A percentile compares a stretch with the other conserved stretches of the same genome.
phyloP scores from a whole-genome alignment of 2,113 vertebrate genomes.

The Mustela lutreola region DNA sequence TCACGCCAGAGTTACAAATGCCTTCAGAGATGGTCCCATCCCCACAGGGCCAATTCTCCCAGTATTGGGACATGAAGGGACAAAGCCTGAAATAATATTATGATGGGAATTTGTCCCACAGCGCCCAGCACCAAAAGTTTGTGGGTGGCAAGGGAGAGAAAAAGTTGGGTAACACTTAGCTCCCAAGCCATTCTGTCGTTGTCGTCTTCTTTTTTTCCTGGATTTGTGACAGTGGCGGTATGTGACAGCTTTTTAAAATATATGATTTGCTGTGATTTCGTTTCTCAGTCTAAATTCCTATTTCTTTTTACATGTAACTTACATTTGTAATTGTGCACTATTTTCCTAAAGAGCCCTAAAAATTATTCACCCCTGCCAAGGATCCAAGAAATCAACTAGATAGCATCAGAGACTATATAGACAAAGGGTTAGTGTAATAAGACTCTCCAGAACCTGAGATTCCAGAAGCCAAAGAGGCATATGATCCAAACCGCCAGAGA shows the following conservation, averaged over 20 bases:
- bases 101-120: background rate
- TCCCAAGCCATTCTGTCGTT: background rate
- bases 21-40: no score
- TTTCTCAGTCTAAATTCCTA: conserved; percentile 24
- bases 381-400: background rate
- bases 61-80: background rate
- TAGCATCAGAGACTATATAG: background rate
- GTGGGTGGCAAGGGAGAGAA: background rate
- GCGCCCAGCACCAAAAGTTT: background rate
- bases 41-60: background rate
- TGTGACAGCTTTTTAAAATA: background rate
- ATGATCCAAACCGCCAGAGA: background rate
- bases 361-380: background rate
- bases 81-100: background rate
- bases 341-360: background rate
- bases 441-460: background rate
- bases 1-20: background rate
- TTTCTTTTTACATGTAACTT: background rate
- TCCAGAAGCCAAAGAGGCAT: background rate
- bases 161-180: background rate
- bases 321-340: background rate
- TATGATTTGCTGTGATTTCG: background rate
- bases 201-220: background rate
- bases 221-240: background rate
- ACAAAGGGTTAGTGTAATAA: background rate